phyloP scores from a whole-genome alignment of 2,113 vertebrate species.

The Ceyx melanurus region DNA sequence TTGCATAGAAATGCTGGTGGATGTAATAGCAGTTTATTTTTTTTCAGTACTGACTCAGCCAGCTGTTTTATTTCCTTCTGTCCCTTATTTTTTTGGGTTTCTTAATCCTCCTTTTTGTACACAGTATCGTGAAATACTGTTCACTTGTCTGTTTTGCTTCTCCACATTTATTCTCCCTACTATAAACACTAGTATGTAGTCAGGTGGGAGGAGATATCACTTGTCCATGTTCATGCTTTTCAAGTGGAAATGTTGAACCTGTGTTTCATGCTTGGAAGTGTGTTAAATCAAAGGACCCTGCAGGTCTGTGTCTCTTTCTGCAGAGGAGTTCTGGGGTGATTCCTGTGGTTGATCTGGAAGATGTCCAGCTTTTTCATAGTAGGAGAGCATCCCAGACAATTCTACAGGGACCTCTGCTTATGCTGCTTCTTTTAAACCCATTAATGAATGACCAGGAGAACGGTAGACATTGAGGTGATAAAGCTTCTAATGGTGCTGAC shows the following conservation, averaged over 20 bases:
- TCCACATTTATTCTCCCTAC: not conserved
- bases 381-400: not conserved
- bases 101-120: not conserved
- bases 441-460: not conserved
- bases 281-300: not conserved
- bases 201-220: not conserved
- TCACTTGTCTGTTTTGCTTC: not conserved
- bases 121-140: not conserved
- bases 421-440: not conserved
- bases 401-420: not conserved
- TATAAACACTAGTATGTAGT: not conserved
- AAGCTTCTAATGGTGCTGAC: not conserved
- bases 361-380: not conserved
- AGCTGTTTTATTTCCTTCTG: not conserved
- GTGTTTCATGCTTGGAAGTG: fast-evolving
- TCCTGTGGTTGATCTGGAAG: not conserved
- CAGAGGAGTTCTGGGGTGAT: not conserved
- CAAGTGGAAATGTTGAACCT: not conserved
- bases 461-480: not conserved
- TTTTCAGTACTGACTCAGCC: not conserved
- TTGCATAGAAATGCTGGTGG: not conserved
- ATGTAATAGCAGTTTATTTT: not conserved
- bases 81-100: not conserved
- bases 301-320: not conserved
- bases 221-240: not conserved